Conservation (phyloP, 2,113 vertebrate species). For the Neogale vison region DNA sequence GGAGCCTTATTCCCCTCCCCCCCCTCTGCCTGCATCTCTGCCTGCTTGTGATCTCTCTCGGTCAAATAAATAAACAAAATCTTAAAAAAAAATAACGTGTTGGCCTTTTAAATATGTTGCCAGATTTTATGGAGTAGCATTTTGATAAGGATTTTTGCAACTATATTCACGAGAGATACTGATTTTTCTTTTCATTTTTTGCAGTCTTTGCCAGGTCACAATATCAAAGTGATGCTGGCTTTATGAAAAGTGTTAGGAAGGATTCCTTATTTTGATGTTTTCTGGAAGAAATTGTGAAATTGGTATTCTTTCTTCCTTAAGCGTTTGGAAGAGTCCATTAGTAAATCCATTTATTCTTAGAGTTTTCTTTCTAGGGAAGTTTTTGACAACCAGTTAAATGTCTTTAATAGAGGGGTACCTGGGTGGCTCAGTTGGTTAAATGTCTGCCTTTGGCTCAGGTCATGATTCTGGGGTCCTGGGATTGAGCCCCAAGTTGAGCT, state of each 20-base stretch:
- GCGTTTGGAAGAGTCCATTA: background rate
- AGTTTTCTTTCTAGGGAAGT: background rate
- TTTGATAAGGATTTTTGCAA: background rate
- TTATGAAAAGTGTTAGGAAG: background rate
- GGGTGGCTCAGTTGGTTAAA: background rate
- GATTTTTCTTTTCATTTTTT: background rate
- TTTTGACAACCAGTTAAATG: background rate
- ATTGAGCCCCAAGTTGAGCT: background rate
- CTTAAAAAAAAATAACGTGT: background rate
- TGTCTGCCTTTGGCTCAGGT: background rate
- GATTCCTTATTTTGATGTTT: background rate
- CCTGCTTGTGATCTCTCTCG: no score
- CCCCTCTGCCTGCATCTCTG: no score
- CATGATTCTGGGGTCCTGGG: background rate
- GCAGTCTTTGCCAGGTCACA: background rate
- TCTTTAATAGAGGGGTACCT: background rate
- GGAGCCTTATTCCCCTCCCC: no score
- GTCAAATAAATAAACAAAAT: no score
- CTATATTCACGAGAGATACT: background rate
- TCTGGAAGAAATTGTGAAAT: background rate
- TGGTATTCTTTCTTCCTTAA: background rate
- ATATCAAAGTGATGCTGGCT: background rate
- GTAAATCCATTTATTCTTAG: background rate
- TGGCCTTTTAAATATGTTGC: background rate
- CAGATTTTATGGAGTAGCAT: background rate